A percentile compares a stretch with the other conserved stretches of the same genome.
Evolutionary conservation across 1,140 invertebrate species (phyloP).

Genomic region (Aphaenogaster rudis): DNA sequence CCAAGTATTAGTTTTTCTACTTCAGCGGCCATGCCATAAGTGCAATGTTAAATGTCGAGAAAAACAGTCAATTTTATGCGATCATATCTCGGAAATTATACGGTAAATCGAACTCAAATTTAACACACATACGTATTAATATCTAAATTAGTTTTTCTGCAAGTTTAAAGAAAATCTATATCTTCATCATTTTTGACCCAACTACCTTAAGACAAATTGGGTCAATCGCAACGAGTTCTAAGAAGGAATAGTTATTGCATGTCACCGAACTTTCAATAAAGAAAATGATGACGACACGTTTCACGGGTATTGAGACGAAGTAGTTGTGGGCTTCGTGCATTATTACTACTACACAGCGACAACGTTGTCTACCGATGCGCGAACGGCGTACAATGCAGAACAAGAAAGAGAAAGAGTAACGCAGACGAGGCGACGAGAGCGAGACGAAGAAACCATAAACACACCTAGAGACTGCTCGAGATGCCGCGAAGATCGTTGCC

Average conservation of each 20-base stretch:
- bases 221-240: neutral
- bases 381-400: slow-evolving; percentile 24
- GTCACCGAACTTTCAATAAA: neutral
- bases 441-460: slow-evolving; percentile 66
- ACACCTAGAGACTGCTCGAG: slow-evolving; percentile 62
- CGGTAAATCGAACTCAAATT: too few species aligned
- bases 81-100: too few species aligned
- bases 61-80: too few species aligned
- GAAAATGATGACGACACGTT: neutral
- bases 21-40: too few species aligned
- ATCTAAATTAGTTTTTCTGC: too few species aligned
- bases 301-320: neutral
- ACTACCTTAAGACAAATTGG: neutral
- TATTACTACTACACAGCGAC: neutral
- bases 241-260: neutral
- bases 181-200: too few species aligned
- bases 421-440: slow-evolving; percentile 38
- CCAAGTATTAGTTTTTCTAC: too few species aligned
- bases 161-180: too few species aligned
- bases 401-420: slow-evolving; percentile 5
- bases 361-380: slow-evolving; percentile 6
- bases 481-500: slow-evolving; percentile 76
- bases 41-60: too few species aligned
- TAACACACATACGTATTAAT: too few species aligned
- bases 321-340: neutral